Conservation (phyloP, 2,797 vertebrate genomes). For the Valencia hispanica region DNA sequence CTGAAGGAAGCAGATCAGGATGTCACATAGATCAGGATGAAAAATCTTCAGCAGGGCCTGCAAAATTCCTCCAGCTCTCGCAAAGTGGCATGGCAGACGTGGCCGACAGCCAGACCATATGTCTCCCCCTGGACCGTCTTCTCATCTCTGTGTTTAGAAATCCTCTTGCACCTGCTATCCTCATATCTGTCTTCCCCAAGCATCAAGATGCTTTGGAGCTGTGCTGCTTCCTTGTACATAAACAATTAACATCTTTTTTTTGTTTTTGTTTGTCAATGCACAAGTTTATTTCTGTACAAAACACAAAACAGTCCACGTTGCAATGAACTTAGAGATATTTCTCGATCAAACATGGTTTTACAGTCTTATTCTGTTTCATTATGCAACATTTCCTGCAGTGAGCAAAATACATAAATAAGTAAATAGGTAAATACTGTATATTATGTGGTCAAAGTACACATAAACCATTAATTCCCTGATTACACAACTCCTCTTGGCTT, state of each 20-base stretch:
- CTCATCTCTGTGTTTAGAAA: slow-evolving; percentile 44
- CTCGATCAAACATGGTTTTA: slow-evolving; percentile 18
- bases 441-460: background rate
- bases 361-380: slow-evolving; percentile 6
- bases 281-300: slow-evolving; percentile 15
- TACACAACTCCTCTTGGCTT: slow-evolving; percentile 4
- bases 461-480: background rate
- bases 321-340: slow-evolving; percentile 12
- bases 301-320: slow-evolving; percentile 15
- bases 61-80: slow-evolving; percentile 70
- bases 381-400: background rate
- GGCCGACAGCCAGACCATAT: slow-evolving; percentile 52
- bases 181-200: slow-evolving; percentile 43
- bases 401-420: background rate
- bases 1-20: slow-evolving; percentile 19
- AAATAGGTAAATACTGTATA: slow-evolving; percentile 7
- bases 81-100: slow-evolving; percentile 49
- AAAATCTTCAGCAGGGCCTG: slow-evolving; percentile 45
- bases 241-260: slow-evolving; percentile 20
- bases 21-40: slow-evolving; percentile 40
- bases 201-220: slow-evolving; percentile 26
- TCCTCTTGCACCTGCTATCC: slow-evolving; percentile 48
- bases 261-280: background rate
- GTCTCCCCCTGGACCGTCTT: slow-evolving; percentile 45
- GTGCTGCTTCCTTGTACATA: slow-evolving; percentile 12